Evolutionary conservation across 2,797 vertebrate genomes (phyloP).

Genomic region (Smutsia temminckii): DNA sequence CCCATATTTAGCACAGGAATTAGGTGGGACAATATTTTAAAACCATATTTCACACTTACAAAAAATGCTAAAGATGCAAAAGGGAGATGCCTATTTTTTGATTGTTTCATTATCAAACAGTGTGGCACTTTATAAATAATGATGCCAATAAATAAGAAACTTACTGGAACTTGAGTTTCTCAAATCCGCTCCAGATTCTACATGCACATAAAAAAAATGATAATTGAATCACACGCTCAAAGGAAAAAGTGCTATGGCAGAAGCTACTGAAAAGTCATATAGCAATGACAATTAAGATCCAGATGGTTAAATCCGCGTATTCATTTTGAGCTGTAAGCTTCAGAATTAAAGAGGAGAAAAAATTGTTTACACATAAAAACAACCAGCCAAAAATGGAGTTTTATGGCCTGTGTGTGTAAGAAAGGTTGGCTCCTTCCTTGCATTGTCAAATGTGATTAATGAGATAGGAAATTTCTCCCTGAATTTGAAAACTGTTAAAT

Average conservation of each 20-base stretch:
- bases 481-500: constrained; percentile 28
- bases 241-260: background rate
- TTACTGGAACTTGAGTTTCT: background rate
- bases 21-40: background rate
- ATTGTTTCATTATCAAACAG: background rate
- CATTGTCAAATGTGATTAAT: constrained; percentile 34
- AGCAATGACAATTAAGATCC: background rate
- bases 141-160: background rate
- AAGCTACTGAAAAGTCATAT: background rate
- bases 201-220: background rate
- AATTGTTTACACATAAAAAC: background rate
- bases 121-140: background rate
- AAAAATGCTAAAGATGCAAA: background rate
- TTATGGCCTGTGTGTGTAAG: background rate
- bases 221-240: background rate
- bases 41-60: background rate
- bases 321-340: background rate
- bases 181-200: background rate
- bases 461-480: background rate
- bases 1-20: background rate
- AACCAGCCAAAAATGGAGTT: background rate
- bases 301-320: background rate
- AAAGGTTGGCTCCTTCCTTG: background rate
- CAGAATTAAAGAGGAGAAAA: constrained; percentile 6
- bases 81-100: background rate